These are phyloP conservation scores for Dasysyrphus albostriatus DNA, from an alignment of 2,888 invertebrate genomes.

Conservation along the genomic window DNA sequence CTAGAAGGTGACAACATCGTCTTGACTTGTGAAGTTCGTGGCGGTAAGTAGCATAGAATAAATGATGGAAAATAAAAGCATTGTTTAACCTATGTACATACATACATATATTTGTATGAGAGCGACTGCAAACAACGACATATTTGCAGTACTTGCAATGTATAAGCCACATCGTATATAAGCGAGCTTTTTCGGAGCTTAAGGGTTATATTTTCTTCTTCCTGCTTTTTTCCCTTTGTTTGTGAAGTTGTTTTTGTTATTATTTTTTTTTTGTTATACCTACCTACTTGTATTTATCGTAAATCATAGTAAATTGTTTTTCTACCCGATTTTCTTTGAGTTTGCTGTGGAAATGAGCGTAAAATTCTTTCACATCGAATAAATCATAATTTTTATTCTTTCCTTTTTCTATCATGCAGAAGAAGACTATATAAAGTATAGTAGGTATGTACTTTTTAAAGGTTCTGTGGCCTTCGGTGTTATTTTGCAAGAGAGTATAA, in stretches of 20 bases:
- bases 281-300: conserved; percentile 33
- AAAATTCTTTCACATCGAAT: conserved; percentile 73
- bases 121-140: conserved; percentile 34
- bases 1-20: conserved; percentile 92
- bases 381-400: conserved; percentile 65
- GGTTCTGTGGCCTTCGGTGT: conserved; percentile 33
- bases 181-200: conserved; percentile 2
- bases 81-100: background rate
- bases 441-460: background rate
- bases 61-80: conserved; percentile 38
- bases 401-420: conserved; percentile 6
- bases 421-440: background rate
- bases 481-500: conserved; percentile 2
- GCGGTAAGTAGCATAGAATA: conserved; percentile 87
- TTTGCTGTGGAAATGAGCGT: conserved; percentile 59
- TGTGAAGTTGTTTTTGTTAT: conserved; percentile 12
- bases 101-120: conserved; percentile 4
- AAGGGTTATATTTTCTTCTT: conserved; percentile 15
- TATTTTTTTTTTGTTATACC: background rate
- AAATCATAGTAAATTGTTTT: conserved; percentile 69
- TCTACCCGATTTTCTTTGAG: conserved; percentile 51
- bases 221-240: background rate
- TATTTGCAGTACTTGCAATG: conserved; percentile 56
- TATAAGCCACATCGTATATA: conserved; percentile 13
- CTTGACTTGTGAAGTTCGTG: conserved; percentile 93